Evolutionary conservation across 1,140 invertebrate genomes (phyloP).

Genomic region (Drosophila parvula): DNA sequence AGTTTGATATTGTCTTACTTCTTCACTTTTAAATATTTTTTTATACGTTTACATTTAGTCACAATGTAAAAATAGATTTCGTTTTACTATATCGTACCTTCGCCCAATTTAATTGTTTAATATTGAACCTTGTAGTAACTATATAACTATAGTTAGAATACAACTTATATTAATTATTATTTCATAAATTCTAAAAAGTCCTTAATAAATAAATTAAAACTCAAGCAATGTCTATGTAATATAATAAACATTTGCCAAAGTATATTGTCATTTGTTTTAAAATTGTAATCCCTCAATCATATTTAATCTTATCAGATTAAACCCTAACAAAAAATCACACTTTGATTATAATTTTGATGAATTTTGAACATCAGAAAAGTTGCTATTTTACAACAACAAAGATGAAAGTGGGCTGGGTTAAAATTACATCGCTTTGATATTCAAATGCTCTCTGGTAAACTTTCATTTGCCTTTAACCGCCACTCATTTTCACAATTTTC

Average conservation of each 20-base stretch:
- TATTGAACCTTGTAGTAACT: too few species aligned
- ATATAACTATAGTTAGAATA: too few species aligned
- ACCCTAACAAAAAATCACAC: background rate
- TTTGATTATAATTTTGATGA: conserved; percentile 70
- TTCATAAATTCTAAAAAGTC: too few species aligned
- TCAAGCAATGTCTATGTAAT: background rate
- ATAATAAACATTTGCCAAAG: background rate
- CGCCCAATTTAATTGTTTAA: too few species aligned
- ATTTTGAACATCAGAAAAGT: conserved; percentile 38
- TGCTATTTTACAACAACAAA: background rate
- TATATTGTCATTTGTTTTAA: background rate
- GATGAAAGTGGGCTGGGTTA: conserved; percentile 8
- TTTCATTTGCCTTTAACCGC: conserved; percentile 56
- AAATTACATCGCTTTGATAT: conserved; percentile 75
- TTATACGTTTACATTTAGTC: too few species aligned
- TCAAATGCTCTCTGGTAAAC: conserved; percentile 70
- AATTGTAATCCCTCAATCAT: background rate
- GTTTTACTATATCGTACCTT: too few species aligned
- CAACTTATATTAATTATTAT: too few species aligned
- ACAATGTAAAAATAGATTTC: too few species aligned
- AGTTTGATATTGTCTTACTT: too few species aligned
- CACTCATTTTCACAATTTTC: conserved; percentile 67
- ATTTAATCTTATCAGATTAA: conserved; percentile 9
- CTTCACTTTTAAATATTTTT: too few species aligned
- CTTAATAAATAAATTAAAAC: background rate